Percentiles rank a stretch among this genome's conserved stretches.
Conservation (phyloP, 2,888 invertebrate genomes). For the Digitonthophagus gazella region DNA sequence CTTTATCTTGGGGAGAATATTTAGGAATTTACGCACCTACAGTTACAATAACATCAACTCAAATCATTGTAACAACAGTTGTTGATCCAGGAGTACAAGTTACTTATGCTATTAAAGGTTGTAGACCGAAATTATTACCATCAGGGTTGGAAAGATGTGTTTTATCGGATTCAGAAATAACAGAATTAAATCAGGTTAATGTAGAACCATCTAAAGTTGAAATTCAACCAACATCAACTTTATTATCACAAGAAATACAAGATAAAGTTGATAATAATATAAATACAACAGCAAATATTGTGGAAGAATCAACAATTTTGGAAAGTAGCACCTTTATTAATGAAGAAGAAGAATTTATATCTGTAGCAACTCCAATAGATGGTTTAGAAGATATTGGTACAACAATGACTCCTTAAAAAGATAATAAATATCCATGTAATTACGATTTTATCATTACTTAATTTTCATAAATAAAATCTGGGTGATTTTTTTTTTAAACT, state of each 20-base stretch:
- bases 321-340: background rate
- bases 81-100: slow-evolving; percentile 46
- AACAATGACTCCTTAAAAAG: background rate
- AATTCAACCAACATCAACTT: background rate
- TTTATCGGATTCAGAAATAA: too few species aligned
- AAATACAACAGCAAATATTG: background rate
- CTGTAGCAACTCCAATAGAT: background rate
- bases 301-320: background rate
- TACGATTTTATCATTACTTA: too few species aligned
- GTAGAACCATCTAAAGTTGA: background rate
- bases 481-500: too few species aligned
- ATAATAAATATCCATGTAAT: too few species aligned
- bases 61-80: slow-evolving; percentile 40
- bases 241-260: too few species aligned
- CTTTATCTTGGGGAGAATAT: slow-evolving; percentile 46
- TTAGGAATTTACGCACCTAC: slow-evolving; percentile 46
- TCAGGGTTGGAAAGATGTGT: slow-evolving; percentile 41
- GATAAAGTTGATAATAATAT: background rate
- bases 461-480: too few species aligned
- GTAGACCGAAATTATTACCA: slow-evolving; percentile 46
- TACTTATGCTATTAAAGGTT: slow-evolving; percentile 49
- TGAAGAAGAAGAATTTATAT: background rate
- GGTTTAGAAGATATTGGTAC: background rate
- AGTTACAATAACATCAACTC: slow-evolving; percentile 43
- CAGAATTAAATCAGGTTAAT: too few species aligned